A percentile compares a stretch with the other conserved stretches of the same genome.
These are phyloP conservation scores for Bombus huntii DNA, from an alignment of 1,140 invertebrate species.

Conservation along the genomic window DNA sequence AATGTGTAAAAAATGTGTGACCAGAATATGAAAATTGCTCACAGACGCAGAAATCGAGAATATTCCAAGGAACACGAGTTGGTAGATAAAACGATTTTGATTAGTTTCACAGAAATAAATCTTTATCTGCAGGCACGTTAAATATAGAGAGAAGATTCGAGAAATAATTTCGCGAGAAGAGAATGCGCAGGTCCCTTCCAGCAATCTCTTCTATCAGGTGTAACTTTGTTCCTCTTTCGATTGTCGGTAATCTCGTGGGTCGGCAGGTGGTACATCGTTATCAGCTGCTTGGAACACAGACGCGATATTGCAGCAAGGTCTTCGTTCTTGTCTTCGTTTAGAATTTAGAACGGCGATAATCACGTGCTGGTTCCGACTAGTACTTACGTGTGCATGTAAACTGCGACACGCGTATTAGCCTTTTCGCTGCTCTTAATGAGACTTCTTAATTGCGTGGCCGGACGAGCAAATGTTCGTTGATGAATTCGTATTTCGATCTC, in stretches of 20 bases:
- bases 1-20: not conserved
- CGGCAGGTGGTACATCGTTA: slow-evolving; percentile 24
- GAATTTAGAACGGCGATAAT: slow-evolving; percentile 6
- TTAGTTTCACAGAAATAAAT: not conserved
- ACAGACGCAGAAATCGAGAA: no score
- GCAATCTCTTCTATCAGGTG: not conserved
- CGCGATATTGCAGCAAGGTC: slow-evolving; percentile 6
- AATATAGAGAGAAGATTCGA: not conserved
- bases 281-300: not conserved
- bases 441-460: slow-evolving; percentile 15
- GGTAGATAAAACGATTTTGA: not conserved
- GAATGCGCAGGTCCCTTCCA: no score
- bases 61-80: not conserved
- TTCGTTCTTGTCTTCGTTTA: slow-evolving; percentile 18
- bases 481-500: no score
- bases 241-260: not conserved
- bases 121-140: not conserved
- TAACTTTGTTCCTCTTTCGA: not conserved
- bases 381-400: not conserved
- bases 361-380: not conserved
- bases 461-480: not conserved
- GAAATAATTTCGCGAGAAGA: not conserved
- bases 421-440: slow-evolving; percentile 8
- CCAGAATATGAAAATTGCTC: no score
- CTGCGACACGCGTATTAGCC: slow-evolving; percentile 7